Evolutionary conservation across 1,140 invertebrate genomes (phyloP).

Genomic region (Nasonia giraulti): DNA sequence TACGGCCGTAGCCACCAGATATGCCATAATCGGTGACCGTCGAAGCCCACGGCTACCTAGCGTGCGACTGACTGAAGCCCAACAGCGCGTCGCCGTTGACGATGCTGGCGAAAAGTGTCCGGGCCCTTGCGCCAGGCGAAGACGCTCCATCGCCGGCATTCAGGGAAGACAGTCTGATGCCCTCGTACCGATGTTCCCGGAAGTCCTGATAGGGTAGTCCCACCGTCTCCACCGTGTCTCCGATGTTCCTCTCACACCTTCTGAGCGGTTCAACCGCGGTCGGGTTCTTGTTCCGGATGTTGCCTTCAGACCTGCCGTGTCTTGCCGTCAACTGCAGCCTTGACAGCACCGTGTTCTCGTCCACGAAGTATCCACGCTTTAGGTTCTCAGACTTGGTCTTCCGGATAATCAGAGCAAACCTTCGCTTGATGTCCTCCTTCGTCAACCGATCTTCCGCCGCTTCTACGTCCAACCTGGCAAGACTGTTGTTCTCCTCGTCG

Average conservation of each 20-base stretch:
- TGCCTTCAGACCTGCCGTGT: constrained; percentile 65
- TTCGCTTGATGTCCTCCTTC: constrained; percentile 54
- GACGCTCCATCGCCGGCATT: not conserved
- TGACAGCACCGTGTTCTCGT: constrained; percentile 42
- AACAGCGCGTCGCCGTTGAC: constrained; percentile 57
- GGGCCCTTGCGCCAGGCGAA: constrained; percentile 60
- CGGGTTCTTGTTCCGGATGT: constrained; percentile 52
- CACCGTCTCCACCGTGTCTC: not conserved
- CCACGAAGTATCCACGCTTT: constrained; percentile 49
- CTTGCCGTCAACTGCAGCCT: constrained; percentile 24
- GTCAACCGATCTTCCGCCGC: not conserved
- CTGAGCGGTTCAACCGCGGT: not conserved
- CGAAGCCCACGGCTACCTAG: not conserved
- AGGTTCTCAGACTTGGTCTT: constrained; percentile 70
- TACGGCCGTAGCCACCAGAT: not conserved
- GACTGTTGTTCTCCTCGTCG: not conserved
- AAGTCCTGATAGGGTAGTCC: not conserved
- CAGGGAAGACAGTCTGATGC: constrained; percentile 42
- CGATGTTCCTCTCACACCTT: constrained; percentile 22
- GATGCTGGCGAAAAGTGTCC: constrained; percentile 66
- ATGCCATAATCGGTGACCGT: not conserved
- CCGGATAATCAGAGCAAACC: constrained; percentile 61
- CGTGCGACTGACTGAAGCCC: not conserved
- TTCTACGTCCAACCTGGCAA: not conserved
- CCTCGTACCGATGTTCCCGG: not conserved